Evolutionary conservation across 2,113 vertebrate genomes (phyloP).

Genomic region (Apteryx owenii): DNA sequence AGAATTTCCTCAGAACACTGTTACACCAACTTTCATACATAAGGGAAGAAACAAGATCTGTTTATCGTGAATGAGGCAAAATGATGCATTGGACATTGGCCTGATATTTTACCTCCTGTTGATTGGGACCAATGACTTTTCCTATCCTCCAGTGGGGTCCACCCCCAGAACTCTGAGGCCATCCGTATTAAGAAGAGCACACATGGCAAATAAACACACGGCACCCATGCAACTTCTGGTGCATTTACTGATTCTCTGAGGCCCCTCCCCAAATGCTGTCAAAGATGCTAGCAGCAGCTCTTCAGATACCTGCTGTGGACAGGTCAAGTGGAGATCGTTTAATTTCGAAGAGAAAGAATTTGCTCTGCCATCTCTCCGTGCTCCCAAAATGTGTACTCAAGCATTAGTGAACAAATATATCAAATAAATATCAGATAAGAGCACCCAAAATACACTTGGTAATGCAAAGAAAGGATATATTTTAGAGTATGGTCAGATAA

Average conservation of each 20-base stretch:
- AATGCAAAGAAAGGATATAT: conserved; percentile 33
- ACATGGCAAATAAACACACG: background rate
- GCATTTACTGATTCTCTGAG: background rate
- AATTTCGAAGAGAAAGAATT: background rate
- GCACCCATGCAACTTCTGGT: background rate
- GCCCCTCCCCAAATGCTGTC: background rate
- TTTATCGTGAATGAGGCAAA: conserved; percentile 69
- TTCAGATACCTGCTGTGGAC: accelerated
- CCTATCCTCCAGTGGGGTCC: conserved; percentile 5
- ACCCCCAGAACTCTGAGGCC: background rate
- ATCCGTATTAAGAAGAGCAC: background rate
- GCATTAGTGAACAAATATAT: conserved; percentile 19
- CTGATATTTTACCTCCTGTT: conserved; percentile 65
- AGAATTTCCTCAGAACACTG: background rate
- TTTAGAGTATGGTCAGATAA: conserved; percentile 22
- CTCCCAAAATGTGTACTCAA: background rate
- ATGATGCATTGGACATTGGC: conserved; percentile 41
- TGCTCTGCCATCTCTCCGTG: background rate
- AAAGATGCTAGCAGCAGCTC: background rate
- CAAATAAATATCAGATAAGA: conserved; percentile 44
- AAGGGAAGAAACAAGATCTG: conserved; percentile 32
- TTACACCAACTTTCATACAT: background rate
- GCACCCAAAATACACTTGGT: background rate
- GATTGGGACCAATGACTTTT: conserved; percentile 41
- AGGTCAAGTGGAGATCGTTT: background rate